phyloP scores from a whole-genome alignment of 2,888 invertebrate genomes.

The Pelosia muscerda region DNA sequence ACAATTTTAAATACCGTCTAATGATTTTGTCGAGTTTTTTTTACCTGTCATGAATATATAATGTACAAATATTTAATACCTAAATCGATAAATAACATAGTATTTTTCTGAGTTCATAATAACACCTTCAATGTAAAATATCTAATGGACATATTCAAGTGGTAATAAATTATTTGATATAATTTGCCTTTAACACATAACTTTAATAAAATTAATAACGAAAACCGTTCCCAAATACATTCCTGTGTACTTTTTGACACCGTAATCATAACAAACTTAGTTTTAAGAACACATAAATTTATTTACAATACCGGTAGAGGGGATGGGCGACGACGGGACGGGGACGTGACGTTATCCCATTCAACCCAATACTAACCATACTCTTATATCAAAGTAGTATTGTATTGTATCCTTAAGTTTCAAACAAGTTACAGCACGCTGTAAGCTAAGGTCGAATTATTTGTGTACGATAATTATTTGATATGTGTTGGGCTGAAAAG shows the following conservation, averaged over 20 bases:
- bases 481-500: slow-evolving; percentile 39
- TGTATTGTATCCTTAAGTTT: slow-evolving; percentile 5
- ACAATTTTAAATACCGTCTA: no score
- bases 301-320: slow-evolving; percentile 30
- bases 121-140: no score
- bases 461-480: slow-evolving; percentile 1
- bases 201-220: background rate
- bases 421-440: background rate
- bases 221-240: slow-evolving; percentile 17
- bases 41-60: no score
- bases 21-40: no score
- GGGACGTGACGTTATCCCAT: slow-evolving; percentile 21
- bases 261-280: slow-evolving; percentile 40
- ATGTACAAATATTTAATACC: no score
- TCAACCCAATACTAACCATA: background rate
- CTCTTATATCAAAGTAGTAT: background rate
- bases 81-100: no score
- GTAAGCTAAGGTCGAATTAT: background rate
- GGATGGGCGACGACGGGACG: background rate
- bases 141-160: no score
- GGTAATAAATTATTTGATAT: no score
- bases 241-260: slow-evolving; percentile 41
- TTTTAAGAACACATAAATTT: slow-evolving; percentile 37
- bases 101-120: no score
- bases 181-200: background rate